Evolutionary conservation across 2,888 invertebrate species (phyloP).

Genomic region (Ennomos quercinarius): DNA sequence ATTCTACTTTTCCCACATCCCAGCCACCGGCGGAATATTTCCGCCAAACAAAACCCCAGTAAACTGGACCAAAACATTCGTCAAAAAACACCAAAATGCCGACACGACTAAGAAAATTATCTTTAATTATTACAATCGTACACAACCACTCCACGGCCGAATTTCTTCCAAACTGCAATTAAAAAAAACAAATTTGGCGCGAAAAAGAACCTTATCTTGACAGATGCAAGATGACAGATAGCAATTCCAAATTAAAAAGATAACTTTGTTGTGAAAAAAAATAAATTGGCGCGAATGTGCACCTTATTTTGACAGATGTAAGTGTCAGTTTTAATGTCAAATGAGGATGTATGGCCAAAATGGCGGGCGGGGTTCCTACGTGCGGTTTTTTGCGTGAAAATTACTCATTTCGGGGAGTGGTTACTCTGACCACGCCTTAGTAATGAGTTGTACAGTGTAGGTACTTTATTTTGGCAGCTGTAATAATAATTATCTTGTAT

Average conservation of each 20-base stretch:
- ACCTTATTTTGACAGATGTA: constrained; percentile 37
- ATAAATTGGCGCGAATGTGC: constrained; percentile 25
- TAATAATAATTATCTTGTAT: constrained; percentile 23
- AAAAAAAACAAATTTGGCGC: constrained; percentile 26
- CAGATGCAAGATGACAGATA: constrained; percentile 17
- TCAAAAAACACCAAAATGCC: constrained; percentile 58
- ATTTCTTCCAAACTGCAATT: constrained; percentile 1
- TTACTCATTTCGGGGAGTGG: constrained; percentile 39
- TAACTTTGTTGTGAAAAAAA: constrained; percentile 16
- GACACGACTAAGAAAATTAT: constrained; percentile 55
- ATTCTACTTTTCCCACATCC: constrained; percentile 22
- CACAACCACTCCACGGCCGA: constrained; percentile 25
- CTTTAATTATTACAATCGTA: constrained; percentile 57
- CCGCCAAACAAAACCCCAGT: constrained; percentile 42
- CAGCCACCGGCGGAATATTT: constrained; percentile 43
- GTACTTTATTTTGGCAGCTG: constrained; percentile 22
- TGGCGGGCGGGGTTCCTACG: constrained; percentile 35
- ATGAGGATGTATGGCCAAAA: constrained; percentile 28
- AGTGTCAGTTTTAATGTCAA: constrained; percentile 32
- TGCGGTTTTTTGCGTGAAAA: constrained; percentile 39
- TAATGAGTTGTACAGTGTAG: constrained; percentile 16
- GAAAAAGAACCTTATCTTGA: constrained; percentile 33
- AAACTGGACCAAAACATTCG: constrained; percentile 49
- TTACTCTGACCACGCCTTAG: constrained; percentile 32
- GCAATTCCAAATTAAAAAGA: constrained; percentile 12